These are phyloP conservation scores for Gryllus longicercus DNA, from an alignment of 2,888 invertebrate species.

Conservation along the genomic window DNA sequence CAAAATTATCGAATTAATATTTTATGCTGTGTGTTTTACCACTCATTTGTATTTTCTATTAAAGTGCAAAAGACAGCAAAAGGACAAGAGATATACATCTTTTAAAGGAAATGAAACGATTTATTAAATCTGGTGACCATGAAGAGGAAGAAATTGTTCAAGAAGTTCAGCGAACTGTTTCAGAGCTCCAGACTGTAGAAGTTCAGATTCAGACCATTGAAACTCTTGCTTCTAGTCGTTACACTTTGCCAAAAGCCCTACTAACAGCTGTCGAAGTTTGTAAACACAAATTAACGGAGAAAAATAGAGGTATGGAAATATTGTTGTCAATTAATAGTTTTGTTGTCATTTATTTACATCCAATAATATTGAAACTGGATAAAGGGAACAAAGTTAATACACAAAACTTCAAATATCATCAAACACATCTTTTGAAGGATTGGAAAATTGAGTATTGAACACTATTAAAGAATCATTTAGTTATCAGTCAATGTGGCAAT, in stretches of 20 bases:
- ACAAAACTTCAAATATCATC: too few relatives aligned
- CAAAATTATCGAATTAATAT: slow-evolving; percentile 12
- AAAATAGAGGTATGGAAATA: slow-evolving; percentile 38
- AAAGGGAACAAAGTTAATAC: too few relatives aligned
- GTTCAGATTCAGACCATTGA: slow-evolving; percentile 69
- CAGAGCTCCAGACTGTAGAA: slow-evolving; percentile 67
- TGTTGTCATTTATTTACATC: too few relatives aligned
- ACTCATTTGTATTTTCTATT: slow-evolving; percentile 20
- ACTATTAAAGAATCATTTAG: too few relatives aligned
- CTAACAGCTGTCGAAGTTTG: slow-evolving; percentile 50
- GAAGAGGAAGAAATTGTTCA: slow-evolving; percentile 52
- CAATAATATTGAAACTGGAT: too few relatives aligned
- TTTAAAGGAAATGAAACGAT: slow-evolving; percentile 68
- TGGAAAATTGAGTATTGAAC: too few relatives aligned
- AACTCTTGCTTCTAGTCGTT: slow-evolving; percentile 63
- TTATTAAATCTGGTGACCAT: slow-evolving; percentile 57
- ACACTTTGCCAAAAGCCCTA: slow-evolving; percentile 60
- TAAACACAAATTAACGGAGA: slow-evolving; percentile 44
- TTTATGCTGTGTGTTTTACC: slow-evolving; percentile 26
- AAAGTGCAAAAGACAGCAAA: slow-evolving; percentile 78
- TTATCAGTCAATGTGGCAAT: too few relatives aligned
- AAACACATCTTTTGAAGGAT: too few relatives aligned
- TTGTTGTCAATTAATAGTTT: not conserved
- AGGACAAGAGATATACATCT: slow-evolving; percentile 84
- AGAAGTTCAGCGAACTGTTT: slow-evolving; percentile 56